Base-by-base conservation (phyloP, 1,140 invertebrate genomes). In the Tetramorium alpestre region DNA sequence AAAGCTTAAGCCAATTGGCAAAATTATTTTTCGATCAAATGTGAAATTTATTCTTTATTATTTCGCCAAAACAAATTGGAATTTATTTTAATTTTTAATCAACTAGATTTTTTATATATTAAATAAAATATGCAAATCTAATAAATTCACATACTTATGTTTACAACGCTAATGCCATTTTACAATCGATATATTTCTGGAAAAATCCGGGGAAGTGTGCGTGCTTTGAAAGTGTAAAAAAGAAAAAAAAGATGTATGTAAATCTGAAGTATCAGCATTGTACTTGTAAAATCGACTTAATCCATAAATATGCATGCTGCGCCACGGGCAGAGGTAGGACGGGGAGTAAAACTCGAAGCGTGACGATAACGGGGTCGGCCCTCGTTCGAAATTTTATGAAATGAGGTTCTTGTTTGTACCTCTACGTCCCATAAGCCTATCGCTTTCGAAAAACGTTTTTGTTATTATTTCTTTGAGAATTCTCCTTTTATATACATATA, bases 301-400 rank as follows among this genome's bases (percentile, higher is more conserved):
- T 93, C 87, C 92, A 94, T 94, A 93, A 94, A 94, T 94, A 94
- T 94, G 91, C 90, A 93, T 94, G 90, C 18, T 47, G 38, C 33
- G 62, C 51, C 54, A 65, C 64, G 77, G 64, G 70, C 5, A 70
- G 62, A 81, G 60, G 80, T 38, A 72, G 62, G 38, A 72, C 70
- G 77, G 18, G 11, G 7, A 22, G 44, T 65, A 33, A 81, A 88
- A 84, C 64, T 70, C 47, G 89, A 90, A 90, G 90, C 88, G 89
- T 93, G 93, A 93, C 93, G 92, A 75, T 90, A 94, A 92, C 86
- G 92, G 91, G 93, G 93, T 93, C 93, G 92, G 73, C 78, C 86
- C 86, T 87, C 41, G 41, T 44, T 77, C 78, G 60, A 56, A 58
- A 78, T 60, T 56, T 33, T 56, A 87, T 85, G 90, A 90, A 93